Evolutionary conservation across 2,797 vertebrate genomes (phyloP).

Genomic region (Cynodonichthys magdalenae): DNA sequence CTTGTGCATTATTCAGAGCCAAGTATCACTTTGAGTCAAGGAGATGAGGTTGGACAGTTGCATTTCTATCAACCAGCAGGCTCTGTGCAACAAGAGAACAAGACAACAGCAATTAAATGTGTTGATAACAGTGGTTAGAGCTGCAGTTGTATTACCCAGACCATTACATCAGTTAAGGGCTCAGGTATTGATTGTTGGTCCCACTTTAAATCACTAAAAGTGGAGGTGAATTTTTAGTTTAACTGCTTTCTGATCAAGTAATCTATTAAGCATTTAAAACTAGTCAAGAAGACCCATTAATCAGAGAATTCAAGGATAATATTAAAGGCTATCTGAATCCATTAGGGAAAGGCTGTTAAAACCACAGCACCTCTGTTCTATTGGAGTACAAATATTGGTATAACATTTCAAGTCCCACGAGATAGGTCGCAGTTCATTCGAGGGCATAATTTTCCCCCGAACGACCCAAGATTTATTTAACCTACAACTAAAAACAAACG

Average conservation of each 20-base stretch:
- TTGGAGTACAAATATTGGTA: background rate
- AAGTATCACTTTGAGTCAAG: conserved; percentile 50
- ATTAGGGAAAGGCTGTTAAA: background rate
- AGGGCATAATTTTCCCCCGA: too few relatives aligned
- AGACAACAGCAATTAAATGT: conserved; percentile 19
- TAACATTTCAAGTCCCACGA: background rate
- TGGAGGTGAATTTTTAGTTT: background rate
- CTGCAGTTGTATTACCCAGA: background rate
- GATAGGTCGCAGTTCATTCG: too few relatives aligned
- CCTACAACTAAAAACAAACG: background rate
- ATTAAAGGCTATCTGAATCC: too few relatives aligned
- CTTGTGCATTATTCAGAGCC: conserved; percentile 75
- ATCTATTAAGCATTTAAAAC: too few relatives aligned
- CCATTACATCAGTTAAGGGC: background rate
- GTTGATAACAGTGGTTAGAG: conserved; percentile 30
- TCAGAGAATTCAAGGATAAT: too few relatives aligned
- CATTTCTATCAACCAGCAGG: conserved; percentile 12
- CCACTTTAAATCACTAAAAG: background rate
- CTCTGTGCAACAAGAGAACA: background rate
- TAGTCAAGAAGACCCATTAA: too few relatives aligned
- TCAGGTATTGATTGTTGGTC: background rate
- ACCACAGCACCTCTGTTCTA: background rate
- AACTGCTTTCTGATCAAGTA: background rate
- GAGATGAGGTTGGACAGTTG: conserved; percentile 23
- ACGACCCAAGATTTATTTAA: too few relatives aligned